These are phyloP conservation scores for Gopherus evgoodei DNA, from an alignment of 2,113 vertebrate genomes.

Conservation along the genomic window DNA sequence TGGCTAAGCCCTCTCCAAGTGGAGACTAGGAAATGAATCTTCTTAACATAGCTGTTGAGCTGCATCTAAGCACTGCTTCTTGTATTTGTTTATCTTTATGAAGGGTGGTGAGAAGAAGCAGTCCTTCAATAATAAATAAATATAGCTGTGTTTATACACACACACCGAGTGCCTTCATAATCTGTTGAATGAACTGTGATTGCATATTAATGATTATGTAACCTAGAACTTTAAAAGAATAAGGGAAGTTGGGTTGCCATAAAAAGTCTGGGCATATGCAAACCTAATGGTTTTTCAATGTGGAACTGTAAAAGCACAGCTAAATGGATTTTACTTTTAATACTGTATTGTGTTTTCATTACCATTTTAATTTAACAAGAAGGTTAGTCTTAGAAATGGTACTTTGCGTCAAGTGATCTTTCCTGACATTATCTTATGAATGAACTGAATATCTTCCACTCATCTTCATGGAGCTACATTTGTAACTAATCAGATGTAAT, in stretches of 20 bases:
- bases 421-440: not conserved
- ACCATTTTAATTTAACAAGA: not conserved
- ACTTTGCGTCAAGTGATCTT: not conserved
- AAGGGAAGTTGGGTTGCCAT: not conserved
- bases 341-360: not conserved
- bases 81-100: not conserved
- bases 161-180: not conserved
- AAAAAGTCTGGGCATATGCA: not conserved
- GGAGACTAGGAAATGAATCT: not conserved
- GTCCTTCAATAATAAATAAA: not conserved
- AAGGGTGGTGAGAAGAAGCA: not conserved
- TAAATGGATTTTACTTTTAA: not conserved
- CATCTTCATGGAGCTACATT: not conserved
- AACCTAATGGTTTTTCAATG: not conserved
- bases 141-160: not conserved
- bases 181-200: not conserved
- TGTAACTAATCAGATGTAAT: not conserved
- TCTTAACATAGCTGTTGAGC: not conserved
- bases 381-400: not conserved
- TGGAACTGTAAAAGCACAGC: not conserved
- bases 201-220: not conserved
- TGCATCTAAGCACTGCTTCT: not conserved
- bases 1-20: too few relatives aligned
- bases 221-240: not conserved
- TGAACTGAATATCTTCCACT: not conserved